Conservation (phyloP, 2,797 vertebrate species). For the Chaunax sp. region DNA sequence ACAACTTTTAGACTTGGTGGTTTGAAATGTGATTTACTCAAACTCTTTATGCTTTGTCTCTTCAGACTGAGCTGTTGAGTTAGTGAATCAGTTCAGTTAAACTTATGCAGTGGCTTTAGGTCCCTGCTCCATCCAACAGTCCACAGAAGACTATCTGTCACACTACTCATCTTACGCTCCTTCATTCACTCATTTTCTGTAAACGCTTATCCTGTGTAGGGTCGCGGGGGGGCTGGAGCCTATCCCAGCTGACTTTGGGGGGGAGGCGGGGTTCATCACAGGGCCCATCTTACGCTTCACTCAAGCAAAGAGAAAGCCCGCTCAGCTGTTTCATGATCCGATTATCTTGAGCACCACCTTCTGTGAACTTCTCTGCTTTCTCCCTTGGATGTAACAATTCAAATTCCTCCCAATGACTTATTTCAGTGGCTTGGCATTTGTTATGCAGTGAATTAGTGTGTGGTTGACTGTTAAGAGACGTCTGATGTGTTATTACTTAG, state of each 20-base stretch:
- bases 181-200: too few species aligned
- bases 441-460: constrained; percentile 32
- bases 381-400: constrained; percentile 17
- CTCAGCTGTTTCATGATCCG: constrained; percentile 68
- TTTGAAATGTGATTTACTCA: constrained; percentile 14
- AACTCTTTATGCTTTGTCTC: background rate
- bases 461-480: constrained; percentile 24
- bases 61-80: constrained; percentile 19
- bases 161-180: too few species aligned
- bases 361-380: constrained; percentile 42
- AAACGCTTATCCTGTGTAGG: too few species aligned
- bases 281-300: constrained; percentile 71
- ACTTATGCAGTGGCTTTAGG: constrained; percentile 17
- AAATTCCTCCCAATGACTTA: constrained; percentile 31
- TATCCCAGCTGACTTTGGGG: too few species aligned
- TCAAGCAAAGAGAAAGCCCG: constrained; percentile 49
- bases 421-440: background rate
- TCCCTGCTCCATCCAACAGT: constrained; percentile 16
- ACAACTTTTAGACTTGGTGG: background rate
- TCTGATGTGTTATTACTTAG: constrained; percentile 30
- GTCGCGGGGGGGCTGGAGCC: too few species aligned
- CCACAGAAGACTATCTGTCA: constrained; percentile 45
- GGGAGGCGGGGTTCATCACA: too few species aligned
- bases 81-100: constrained; percentile 4
- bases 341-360: constrained; percentile 67